Conservation (phyloP, 2,888 invertebrate genomes). For the Macrosiphum euphorbiae region DNA sequence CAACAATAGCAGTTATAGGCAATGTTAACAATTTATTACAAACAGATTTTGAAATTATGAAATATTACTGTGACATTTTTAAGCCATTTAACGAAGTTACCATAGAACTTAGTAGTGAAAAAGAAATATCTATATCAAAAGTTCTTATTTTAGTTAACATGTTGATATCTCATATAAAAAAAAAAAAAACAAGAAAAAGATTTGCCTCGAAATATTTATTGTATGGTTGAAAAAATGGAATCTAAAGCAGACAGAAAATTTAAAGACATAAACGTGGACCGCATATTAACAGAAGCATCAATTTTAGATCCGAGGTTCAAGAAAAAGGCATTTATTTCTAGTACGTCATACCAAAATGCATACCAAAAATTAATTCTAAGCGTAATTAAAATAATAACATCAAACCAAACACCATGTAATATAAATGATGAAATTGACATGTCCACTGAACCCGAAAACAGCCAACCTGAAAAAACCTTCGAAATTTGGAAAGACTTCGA, state of each 20-base stretch:
- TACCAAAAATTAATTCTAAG: background rate
- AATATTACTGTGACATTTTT: slow-evolving; percentile 49
- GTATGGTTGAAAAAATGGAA: slow-evolving; percentile 42
- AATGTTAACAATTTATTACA: slow-evolving; percentile 60
- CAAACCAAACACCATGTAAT: background rate
- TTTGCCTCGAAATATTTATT: slow-evolving; percentile 12
- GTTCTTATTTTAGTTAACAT: slow-evolving; percentile 47
- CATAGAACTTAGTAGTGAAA: slow-evolving; percentile 56
- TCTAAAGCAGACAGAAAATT: slow-evolving; percentile 61
- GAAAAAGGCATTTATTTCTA: slow-evolving; percentile 21
- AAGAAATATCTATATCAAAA: slow-evolving; percentile 61
- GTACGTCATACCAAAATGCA: background rate
- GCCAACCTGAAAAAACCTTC: too few species aligned
- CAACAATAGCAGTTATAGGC: slow-evolving; percentile 50
- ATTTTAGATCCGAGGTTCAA: slow-evolving; percentile 64
- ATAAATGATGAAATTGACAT: background rate
- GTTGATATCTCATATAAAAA: slow-evolving; percentile 13
- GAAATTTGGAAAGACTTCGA: too few species aligned
- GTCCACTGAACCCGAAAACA: background rate
- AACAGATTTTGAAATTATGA: slow-evolving; percentile 53
- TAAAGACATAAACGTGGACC: slow-evolving; percentile 52
- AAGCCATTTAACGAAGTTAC: slow-evolving; percentile 64
- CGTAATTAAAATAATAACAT: slow-evolving; percentile 5
- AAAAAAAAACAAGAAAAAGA: slow-evolving; percentile 1
- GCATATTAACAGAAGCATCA: slow-evolving; percentile 58